Base-by-base conservation (phyloP, 2,113 vertebrate species). In the Psittacula cyanocephala region DNA sequence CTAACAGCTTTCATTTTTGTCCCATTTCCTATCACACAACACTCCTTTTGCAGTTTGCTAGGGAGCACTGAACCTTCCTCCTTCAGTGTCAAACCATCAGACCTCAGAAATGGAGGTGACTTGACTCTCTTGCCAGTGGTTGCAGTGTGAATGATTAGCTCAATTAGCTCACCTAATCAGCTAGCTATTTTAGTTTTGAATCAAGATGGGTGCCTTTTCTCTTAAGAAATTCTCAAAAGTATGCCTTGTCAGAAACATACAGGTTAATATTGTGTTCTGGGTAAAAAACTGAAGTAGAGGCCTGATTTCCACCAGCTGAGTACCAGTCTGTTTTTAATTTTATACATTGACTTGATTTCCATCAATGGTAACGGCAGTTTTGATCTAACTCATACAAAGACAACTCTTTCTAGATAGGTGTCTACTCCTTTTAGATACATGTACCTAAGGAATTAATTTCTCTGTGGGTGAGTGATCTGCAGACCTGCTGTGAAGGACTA, bases 261-360 rank as follows among this genome's bases (percentile, higher is more conserved):
- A 5, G 7, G 4, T 50, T 63, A 83, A 78, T 81, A n/a, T 4
- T 41, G 16, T 0, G 0, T 65, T 78, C n/a, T 53, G 47, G 2
- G 17, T 14, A 89, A 17, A 71, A 95, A 91, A 87, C 23, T 28
- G 41, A 55, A 72, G 7, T 4, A 55, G 14, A 44, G 15, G 31
- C 4, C 22, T 79, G 71, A n/a, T 69, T 59, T 49, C 49, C 17
- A 50, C 20, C 17, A 88, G 4, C 7, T 46, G 43, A 43, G 10
- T 46, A 25, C 4, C 27, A 8, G 1, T n/a, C 7, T 62, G 1
- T 39, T 47, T 89, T 89, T 63, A 9, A 14, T 62, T 76, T 60
- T 55, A 29, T 25, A 27, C 7, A 13, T 16, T 55, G 9, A 31
- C 16, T 79, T 53, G 10, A 7, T 35, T 14, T 52, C 35, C 24